Conservation (phyloP, 2,797 vertebrate species). For the Psittacula derbiana region DNA sequence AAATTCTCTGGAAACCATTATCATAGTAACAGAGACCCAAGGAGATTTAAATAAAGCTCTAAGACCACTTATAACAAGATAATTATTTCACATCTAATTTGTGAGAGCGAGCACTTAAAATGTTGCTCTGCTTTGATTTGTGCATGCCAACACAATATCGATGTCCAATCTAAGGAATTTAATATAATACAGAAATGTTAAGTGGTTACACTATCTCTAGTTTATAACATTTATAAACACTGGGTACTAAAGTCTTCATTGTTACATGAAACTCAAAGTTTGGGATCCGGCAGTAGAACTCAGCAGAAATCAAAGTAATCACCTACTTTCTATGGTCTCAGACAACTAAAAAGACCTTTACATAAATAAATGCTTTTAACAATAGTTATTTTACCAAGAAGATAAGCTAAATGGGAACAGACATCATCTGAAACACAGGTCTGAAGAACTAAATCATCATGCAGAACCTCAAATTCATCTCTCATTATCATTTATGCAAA, state of each 20-base stretch:
- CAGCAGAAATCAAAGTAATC: background rate
- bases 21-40: background rate
- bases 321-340: background rate
- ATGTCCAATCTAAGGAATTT: background rate
- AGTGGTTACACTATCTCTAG: background rate
- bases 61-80: background rate
- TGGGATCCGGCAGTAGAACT: background rate
- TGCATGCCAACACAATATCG: background rate
- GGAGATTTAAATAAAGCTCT: background rate
- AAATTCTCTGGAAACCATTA: background rate
- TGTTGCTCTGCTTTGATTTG: background rate
- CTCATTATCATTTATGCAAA: background rate
- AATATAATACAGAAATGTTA: background rate
- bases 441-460: background rate
- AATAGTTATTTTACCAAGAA: background rate
- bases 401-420: background rate
- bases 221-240: background rate
- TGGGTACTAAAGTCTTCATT: background rate
- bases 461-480: background rate
- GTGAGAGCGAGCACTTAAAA: background rate
- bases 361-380: background rate
- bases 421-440: background rate
- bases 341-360: background rate
- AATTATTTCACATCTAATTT: constrained; percentile 14
- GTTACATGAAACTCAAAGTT: background rate